Evolutionary conservation across 2,797 vertebrate species (phyloP).

Genomic region (Cottoperca gobio): DNA sequence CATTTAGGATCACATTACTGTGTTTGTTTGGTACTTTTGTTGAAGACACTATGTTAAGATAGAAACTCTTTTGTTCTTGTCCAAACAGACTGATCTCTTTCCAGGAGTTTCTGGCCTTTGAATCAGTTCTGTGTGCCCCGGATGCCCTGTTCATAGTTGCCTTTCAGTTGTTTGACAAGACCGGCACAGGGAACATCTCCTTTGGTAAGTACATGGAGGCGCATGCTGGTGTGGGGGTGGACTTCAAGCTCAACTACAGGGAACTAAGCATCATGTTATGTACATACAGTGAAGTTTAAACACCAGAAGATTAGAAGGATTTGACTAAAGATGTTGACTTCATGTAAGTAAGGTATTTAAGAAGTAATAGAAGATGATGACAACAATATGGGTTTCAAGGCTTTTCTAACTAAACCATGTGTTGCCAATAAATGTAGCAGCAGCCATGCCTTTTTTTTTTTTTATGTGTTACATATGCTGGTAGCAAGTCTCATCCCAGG

Average conservation of each 20-base stretch:
- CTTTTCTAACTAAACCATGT: slow-evolving; percentile 22
- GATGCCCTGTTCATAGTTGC: slow-evolving; percentile 97
- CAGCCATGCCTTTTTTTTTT: slow-evolving; percentile 12
- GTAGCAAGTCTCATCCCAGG: slow-evolving; percentile 43
- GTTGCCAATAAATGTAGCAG: slow-evolving; percentile 15
- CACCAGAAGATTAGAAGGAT: background rate
- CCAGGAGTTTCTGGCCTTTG: slow-evolving; percentile 98
- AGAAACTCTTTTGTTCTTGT: slow-evolving; percentile 67
- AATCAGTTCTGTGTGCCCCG: slow-evolving; percentile 94
- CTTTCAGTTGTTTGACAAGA: slow-evolving; percentile 98
- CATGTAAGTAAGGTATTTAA: slow-evolving; percentile 1
- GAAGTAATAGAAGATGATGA: background rate
- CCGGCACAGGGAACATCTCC: slow-evolving; percentile 92
- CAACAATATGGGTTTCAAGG: background rate
- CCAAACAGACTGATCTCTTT: slow-evolving; percentile 93
- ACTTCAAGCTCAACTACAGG: background rate
- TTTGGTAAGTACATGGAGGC: slow-evolving; percentile 89
- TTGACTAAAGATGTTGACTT: slow-evolving; percentile 13
- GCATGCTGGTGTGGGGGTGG: background rate
- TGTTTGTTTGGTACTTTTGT: slow-evolving; percentile 21
- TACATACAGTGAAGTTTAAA: slow-evolving; percentile 4
- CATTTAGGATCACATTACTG: background rate
- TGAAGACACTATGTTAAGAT: slow-evolving; percentile 42
- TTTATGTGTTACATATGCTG: slow-evolving; percentile 27
- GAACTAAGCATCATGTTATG: background rate